Evolutionary conservation across 2,888 invertebrate genomes (phyloP), one percentile per base, ranked within the genome.

Genomic region (Hirtodrosophila cameraria): DNA sequence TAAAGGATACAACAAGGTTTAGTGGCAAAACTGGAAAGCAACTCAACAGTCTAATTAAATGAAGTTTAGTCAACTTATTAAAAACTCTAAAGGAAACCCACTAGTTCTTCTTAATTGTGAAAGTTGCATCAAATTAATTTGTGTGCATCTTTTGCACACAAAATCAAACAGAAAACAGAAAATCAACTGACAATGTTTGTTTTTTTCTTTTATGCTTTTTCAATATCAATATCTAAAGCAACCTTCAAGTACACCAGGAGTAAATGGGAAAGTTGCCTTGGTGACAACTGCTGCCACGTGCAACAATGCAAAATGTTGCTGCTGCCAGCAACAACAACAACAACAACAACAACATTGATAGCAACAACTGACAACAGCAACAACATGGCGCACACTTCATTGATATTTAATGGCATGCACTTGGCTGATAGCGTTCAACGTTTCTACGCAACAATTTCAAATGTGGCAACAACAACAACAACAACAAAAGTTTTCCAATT

Each of bases 361-460:
- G 18, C 35, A 20, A 41, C 41, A 52, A 43, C 39, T 46, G 42
- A 57, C 58, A 55, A 42, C 3, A 23, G 18, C 35, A 8, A 7
- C 27, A 23, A 2, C 45, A 6, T 49, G 48, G 50, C 50, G 46
- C 54, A 48, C 53, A 66, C 53, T 65, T 74, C 66, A 77, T 73
- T 80, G 65, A 80, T 80, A 80, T 80, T 82, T 67, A 69, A 77
- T 41, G 52, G 41, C 77, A 61, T 70, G 70, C 77, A 70, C 65
- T 72, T 79, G 80, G 39, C 67, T 53, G 59, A 42, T 45, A 65
- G 35, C 41, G 58, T 28, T 46, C n/a, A 28, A 35, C 80, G 71
- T 79, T 81, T 85, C 85, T 83, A 83, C 73, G 75, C 83, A 84
- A 81, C 83, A 84, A 85, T 80, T 80, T 74, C 28, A 68, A 62